phyloP scores from a whole-genome alignment of 2,113 vertebrate genomes.

The Archocentrus centrarchus region DNA sequence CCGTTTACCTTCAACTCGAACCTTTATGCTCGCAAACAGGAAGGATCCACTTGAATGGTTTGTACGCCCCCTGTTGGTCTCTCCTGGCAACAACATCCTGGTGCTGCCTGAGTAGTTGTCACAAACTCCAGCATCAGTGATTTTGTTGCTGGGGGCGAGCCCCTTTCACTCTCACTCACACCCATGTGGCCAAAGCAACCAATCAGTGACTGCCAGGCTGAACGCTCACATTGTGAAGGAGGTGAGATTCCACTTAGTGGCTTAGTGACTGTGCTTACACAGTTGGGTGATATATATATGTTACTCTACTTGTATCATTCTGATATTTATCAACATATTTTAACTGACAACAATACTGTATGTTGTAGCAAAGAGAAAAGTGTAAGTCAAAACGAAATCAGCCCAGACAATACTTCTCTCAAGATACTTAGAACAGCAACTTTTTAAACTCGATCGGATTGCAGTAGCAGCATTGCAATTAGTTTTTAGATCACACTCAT shows the following conservation, averaged over 20 bases:
- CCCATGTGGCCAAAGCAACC: conserved; percentile 27
- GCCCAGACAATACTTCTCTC: not conserved
- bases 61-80: conserved; percentile 67
- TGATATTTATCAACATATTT: not conserved
- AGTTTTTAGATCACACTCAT: too few relatives aligned
- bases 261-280: not conserved
- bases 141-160: conserved; percentile 97
- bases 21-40: not conserved
- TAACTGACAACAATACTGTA: not conserved
- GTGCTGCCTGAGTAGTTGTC: conserved; percentile 94
- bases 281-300: not conserved
- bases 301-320: not conserved
- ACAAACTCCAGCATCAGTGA: conserved; percentile 99
- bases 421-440: not conserved
- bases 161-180: conserved; percentile 16
- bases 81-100: conserved; percentile 97
- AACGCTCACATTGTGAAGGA: conserved; percentile 34
- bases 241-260: conserved; percentile 42
- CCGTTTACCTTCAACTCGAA: not conserved
- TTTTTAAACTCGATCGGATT: not conserved
- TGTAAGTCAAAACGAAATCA: not conserved
- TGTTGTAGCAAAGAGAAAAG: not conserved
- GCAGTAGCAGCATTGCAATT: not conserved
- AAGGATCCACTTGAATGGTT: conserved; percentile 8
- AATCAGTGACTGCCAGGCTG: conserved; percentile 8